Percentiles rank a stretch among this genome's conserved stretches.
Conservation (phyloP, 2,797 vertebrate genomes). For the Ctenosaura bakeri region DNA sequence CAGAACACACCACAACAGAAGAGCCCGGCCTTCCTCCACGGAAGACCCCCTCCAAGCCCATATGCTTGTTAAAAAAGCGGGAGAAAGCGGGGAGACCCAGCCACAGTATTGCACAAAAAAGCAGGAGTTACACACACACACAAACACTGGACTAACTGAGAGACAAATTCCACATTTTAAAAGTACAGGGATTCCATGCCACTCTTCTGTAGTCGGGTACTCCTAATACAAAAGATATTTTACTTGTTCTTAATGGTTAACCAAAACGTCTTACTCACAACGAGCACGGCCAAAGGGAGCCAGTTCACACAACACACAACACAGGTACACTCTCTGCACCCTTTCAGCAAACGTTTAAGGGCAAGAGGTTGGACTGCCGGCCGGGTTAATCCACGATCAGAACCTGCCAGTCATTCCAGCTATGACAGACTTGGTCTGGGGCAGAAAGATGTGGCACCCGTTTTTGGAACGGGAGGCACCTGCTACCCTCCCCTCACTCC, state of each 20-base stretch:
- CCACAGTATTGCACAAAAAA: background rate
- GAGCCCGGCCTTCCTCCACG: background rate
- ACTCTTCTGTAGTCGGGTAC: background rate
- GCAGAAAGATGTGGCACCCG: background rate
- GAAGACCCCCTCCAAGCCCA: background rate
- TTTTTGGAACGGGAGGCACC: background rate
- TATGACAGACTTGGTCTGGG: background rate
- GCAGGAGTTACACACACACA: background rate
- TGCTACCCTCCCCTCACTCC: too few relatives aligned
- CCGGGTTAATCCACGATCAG: background rate
- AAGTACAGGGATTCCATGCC: background rate
- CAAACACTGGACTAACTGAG: background rate
- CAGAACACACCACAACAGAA: slow-evolving; percentile 22
- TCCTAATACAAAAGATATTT: background rate
- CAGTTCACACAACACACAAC: background rate
- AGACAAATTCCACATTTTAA: background rate
- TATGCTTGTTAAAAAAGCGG: background rate
- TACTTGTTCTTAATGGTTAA: background rate
- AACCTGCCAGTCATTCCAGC: background rate
- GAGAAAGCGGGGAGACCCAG: background rate
- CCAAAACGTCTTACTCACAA: background rate
- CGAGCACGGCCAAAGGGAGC: too few relatives aligned
- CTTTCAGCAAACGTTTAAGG: background rate
- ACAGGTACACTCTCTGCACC: too few relatives aligned
- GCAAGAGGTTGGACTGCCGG: background rate